Base-by-base conservation (phyloP, 2,888 invertebrate species). In the Amphipyra berbera region DNA sequence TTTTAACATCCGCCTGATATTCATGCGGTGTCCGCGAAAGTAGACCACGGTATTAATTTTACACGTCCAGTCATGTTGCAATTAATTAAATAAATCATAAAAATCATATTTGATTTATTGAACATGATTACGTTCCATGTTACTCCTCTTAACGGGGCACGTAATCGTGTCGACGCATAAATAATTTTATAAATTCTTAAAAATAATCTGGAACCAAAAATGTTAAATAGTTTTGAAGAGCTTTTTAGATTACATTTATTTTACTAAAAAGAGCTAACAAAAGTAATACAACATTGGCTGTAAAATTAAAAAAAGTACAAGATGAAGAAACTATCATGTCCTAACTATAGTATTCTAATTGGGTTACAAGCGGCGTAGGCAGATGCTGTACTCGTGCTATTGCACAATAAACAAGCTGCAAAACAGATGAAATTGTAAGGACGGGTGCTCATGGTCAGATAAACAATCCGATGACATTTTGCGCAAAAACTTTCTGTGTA, bases 401-500 rank as follows among this genome's bases (percentile, higher is more conserved):
- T 78, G 68, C 73, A 68, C 76, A 82, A 84, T 75, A 79, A 69
- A 61, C 85, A 89, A 89, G 89, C 82, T 90, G 88, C 81, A 79
- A 56, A 65, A 54, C 77, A 79, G 57, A 68, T 79, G 67, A 66
- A 47, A 58, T 46, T 47, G 42, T 48, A 53, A 75, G 61, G 68
- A 67, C 50, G 70, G 60, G 41, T 55, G 72, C 68, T 57, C 66
- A 47, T 65, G 85, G 87, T 84, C 87, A 87, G 85, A 85, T 78
- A 81, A 77, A 80, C 71, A 62, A 61, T 59, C 53, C 66, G 52
- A 61, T 68, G 73, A 71, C 68, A 76, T 55, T 74, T 84, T 84
- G 82, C 76, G 84, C 84, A 85, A 88, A 86, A 84, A 84, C 86
- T 87, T 86, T 89, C 85, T 83, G 82, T 86, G 80, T 81, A 87